These are phyloP conservation scores for Papilio demoleus DNA, from an alignment of 2,888 invertebrate genomes.

Conservation along the genomic window DNA sequence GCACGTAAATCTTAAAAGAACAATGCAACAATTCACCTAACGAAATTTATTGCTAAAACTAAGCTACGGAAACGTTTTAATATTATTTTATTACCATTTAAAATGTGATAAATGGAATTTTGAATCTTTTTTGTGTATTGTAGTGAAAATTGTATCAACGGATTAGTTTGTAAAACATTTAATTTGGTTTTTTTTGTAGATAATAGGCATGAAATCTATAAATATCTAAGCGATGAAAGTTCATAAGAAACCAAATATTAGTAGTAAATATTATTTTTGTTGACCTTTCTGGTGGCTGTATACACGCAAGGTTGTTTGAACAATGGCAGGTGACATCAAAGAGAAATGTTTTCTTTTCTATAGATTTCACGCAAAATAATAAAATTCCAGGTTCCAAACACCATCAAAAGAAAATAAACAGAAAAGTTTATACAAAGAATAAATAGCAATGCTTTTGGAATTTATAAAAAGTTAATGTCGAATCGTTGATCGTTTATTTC, in stretches of 20 bases:
- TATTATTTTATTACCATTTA: background rate
- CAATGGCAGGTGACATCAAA: slow-evolving; percentile 18
- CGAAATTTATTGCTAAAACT: slow-evolving; percentile 21
- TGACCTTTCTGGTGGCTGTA: slow-evolving; percentile 22
- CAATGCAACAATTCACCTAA: slow-evolving; percentile 30
- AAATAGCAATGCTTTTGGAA: background rate
- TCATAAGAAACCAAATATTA: background rate
- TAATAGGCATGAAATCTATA: background rate
- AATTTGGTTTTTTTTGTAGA: background rate
- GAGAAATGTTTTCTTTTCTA: slow-evolving; percentile 15
- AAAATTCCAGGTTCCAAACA: slow-evolving; percentile 2
- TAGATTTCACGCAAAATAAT: slow-evolving; percentile 18
- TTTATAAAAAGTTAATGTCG: background rate
- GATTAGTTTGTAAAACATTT: background rate
- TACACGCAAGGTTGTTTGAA: slow-evolving; percentile 16
- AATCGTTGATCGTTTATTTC: background rate
- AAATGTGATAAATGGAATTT: background rate
- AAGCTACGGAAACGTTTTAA: slow-evolving; percentile 13
- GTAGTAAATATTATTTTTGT: background rate
- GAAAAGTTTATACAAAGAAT: slow-evolving; percentile 5
- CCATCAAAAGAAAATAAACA: slow-evolving; percentile 4
- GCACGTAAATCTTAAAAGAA: slow-evolving; percentile 40
- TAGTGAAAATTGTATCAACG: too few species aligned
- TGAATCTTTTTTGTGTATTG: too few species aligned
- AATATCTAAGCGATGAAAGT: background rate